Evolutionary conservation across 2,113 vertebrate species (phyloP).

Genomic region (Sylvia atricapilla): DNA sequence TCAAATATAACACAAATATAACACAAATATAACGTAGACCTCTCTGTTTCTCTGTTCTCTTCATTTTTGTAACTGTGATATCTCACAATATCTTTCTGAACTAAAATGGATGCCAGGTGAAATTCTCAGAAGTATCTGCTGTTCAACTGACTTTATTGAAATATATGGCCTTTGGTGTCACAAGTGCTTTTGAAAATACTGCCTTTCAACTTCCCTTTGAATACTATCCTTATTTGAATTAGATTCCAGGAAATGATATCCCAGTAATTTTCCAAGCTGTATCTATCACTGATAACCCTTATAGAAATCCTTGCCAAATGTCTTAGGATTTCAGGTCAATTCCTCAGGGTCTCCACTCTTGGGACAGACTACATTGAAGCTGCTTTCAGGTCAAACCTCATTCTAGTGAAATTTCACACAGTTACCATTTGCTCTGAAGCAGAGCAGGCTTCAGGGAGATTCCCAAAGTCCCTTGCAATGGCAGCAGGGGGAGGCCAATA

Average conservation of each 20-base stretch:
- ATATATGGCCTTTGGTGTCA: background rate
- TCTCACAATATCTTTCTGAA: background rate
- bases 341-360: background rate
- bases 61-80: background rate
- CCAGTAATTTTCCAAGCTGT: conserved; percentile 2
- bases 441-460: background rate
- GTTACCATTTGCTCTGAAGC: background rate
- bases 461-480: background rate
- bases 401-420: background rate
- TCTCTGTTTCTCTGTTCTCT: background rate
- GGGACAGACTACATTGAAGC: background rate
- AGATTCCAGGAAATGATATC: background rate
- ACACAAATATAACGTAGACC: no score
- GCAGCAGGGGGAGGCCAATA: background rate
- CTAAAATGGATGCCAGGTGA: background rate
- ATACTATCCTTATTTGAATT: background rate
- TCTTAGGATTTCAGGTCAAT: background rate
- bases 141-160: background rate
- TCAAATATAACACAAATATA: background rate
- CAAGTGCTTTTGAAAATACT: conserved; percentile 10
- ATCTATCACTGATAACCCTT: background rate
- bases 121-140: background rate
- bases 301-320: background rate
- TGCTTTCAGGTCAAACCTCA: background rate
- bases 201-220: conserved; percentile 10